A percentile compares a stretch with the other conserved stretches of the same genome.
These are phyloP conservation scores for Drosophila cognata DNA, from an alignment of 2,888 invertebrate genomes.

Conservation along the genomic window DNA sequence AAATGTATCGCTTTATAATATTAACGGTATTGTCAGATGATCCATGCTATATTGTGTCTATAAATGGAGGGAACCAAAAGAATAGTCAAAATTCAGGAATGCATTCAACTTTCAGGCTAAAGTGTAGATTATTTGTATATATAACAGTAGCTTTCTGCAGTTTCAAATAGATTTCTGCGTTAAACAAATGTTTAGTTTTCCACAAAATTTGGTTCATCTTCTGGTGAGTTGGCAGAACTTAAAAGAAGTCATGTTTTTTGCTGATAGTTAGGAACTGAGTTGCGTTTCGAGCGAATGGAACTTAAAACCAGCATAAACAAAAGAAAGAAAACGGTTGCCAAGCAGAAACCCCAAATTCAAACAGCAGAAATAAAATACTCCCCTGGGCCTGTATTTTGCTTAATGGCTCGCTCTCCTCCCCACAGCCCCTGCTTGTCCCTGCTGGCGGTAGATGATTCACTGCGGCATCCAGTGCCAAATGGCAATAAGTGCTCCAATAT, in stretches of 20 bases:
- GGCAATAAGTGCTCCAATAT: constrained; percentile 9
- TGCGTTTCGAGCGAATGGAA: constrained; percentile 36
- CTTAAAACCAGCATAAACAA: constrained; percentile 16
- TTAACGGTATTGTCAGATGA: background rate
- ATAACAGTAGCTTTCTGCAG: background rate
- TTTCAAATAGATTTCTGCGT: background rate
- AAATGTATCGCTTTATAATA: background rate
- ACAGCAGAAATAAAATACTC: constrained; percentile 18
- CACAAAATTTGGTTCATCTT: background rate
- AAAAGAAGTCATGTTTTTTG: constrained; percentile 11
- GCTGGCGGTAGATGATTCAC: constrained; percentile 6
- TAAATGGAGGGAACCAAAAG: background rate
- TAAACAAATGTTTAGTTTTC: background rate
- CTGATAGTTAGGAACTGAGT: constrained; percentile 10
- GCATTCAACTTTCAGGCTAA: background rate
- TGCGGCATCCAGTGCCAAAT: background rate
- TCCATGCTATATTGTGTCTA: background rate
- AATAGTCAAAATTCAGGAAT: background rate
- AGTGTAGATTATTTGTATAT: background rate
- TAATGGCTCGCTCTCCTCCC: background rate
- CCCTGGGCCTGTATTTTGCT: constrained; percentile 16
- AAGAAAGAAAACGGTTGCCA: background rate
- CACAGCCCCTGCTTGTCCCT: no score
- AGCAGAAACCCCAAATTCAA: constrained; percentile 4
- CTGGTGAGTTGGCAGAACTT: background rate